Conservation (phyloP, 2,797 vertebrate species). For the Muscicapa comitata region DNA sequence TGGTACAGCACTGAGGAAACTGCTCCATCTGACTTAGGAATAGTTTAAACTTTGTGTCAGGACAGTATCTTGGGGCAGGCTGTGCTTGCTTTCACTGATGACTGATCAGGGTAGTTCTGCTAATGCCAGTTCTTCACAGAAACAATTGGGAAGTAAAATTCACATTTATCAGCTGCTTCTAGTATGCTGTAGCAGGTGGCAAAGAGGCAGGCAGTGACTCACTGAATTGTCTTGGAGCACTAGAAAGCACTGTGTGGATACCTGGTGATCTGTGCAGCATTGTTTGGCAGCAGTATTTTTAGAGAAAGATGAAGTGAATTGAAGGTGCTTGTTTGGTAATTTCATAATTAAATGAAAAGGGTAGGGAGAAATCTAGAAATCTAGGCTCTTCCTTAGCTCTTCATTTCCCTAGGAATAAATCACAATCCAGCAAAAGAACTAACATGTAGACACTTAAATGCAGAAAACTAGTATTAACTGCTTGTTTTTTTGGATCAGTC, state of each 20-base stretch:
- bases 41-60: neutral
- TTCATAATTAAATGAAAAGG: neutral
- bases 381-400: neutral
- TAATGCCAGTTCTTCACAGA: neutral
- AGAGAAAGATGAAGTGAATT: neutral
- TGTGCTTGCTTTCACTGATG: neutral
- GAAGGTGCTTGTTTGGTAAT: neutral
- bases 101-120: accelerated
- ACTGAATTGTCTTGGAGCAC: neutral
- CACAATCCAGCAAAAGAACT: neutral
- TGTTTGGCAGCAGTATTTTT: neutral
- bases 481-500: neutral
- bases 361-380: neutral
- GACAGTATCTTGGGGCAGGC: neutral
- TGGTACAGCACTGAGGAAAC: neutral
- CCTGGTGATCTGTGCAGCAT: neutral
- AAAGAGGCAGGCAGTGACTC: neutral
- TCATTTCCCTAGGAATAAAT: neutral
- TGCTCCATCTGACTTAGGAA: neutral
- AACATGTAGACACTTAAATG: neutral
- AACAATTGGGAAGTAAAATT: neutral
- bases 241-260: neutral
- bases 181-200: neutral
- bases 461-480: neutral
- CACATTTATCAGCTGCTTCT: neutral